Evolutionary conservation across 2,113 vertebrate genomes (phyloP), one percentile per base, ranked within the genome.

Genomic region (Ploceus nigricollis): DNA sequence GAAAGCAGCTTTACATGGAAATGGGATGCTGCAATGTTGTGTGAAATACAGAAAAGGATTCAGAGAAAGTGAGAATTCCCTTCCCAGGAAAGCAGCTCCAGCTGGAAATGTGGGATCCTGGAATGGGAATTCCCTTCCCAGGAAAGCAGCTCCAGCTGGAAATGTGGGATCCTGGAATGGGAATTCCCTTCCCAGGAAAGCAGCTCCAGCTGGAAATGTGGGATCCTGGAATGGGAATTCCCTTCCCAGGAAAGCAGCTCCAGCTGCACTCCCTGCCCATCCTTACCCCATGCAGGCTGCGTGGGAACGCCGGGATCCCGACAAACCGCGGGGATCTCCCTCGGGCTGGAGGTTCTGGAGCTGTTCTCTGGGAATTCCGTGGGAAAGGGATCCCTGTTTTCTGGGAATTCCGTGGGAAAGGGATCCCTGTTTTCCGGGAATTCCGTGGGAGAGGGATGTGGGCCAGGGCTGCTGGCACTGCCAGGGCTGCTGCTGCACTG

Each of bases 291-390:
- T 30, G 3, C 20, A 6, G 78, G 64, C 53, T 81, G 64, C 4
- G 42, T 0, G 78, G 51, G 2, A 19, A 9, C 8, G n/a, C 28
- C 6, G 14, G 78, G 64, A 6, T 48, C 42, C 64, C 12, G 6
- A 31, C 78, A 81, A 0, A 33, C 8, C 0, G 1, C 6, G 0
- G 64, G 78, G 0, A 33, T 1, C 0, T n/a, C 64, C 28, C 63
- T 1, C 22, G 78, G 63, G n/a, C 51, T 17, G 78, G 40, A 20
- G 0, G 42, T 8, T 5, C n/a, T 22, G 51, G 78, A 68, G 42
- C 42, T 10, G 42, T 39, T 68, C 18, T 9, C 17, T 0, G 37
- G 58, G 58, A 20, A 13, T 13, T 20, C 76, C 6, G 45, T 50
- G 17, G 57, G 57, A 8, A 5, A 2, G 17, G 73, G 11, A 4